Percentiles rank a stretch among this genome's conserved stretches.
These are phyloP conservation scores for Lates japonicus DNA, from an alignment of 2,797 vertebrate species.

Conservation along the genomic window DNA sequence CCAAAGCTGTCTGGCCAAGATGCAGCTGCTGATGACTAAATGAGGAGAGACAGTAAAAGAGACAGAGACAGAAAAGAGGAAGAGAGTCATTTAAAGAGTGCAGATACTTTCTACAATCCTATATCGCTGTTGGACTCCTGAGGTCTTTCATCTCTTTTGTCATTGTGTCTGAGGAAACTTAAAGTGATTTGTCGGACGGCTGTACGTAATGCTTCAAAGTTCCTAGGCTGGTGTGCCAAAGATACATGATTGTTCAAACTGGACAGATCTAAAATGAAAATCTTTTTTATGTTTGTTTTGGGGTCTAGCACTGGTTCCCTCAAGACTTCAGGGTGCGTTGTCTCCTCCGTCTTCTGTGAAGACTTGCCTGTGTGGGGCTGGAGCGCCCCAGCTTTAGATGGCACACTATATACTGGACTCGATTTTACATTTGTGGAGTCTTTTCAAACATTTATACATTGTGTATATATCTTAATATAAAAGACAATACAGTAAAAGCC, in stretches of 20 bases:
- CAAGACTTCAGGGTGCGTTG: slow-evolving; percentile 62
- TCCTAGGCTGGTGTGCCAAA: slow-evolving; percentile 83
- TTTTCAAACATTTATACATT: slow-evolving; percentile 86
- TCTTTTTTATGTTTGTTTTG: slow-evolving; percentile 56
- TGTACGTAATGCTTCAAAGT: slow-evolving; percentile 58
- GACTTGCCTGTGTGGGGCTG: slow-evolving; percentile 87
- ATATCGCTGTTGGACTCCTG: slow-evolving; percentile 79
- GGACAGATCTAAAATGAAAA: slow-evolving; percentile 69
- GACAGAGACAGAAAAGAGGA: slow-evolving; percentile 28
- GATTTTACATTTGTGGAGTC: slow-evolving; percentile 85
- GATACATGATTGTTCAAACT: slow-evolving; percentile 78
- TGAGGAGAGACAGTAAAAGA: slow-evolving; percentile 48
- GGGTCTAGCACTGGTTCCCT: slow-evolving; percentile 69
- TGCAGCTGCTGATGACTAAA: slow-evolving; percentile 78
- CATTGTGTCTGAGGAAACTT: slow-evolving; percentile 68
- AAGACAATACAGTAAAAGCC: slow-evolving; percentile 71
- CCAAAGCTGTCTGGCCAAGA: slow-evolving; percentile 76
- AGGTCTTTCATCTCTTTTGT: slow-evolving; percentile 59
- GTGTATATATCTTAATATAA: slow-evolving; percentile 81
- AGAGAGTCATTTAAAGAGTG: slow-evolving; percentile 55
- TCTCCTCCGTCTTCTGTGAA: slow-evolving; percentile 95
- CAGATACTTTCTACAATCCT: slow-evolving; percentile 68
- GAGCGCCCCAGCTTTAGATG: slow-evolving; percentile 76
- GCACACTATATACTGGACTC: slow-evolving; percentile 86
- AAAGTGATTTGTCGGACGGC: slow-evolving; percentile 61